A percentile compares a stretch with the other conserved stretches of the same genome.
Conservation (phyloP, 92 coral and sea anemone genomes). For the Palythoa grandis region DNA sequence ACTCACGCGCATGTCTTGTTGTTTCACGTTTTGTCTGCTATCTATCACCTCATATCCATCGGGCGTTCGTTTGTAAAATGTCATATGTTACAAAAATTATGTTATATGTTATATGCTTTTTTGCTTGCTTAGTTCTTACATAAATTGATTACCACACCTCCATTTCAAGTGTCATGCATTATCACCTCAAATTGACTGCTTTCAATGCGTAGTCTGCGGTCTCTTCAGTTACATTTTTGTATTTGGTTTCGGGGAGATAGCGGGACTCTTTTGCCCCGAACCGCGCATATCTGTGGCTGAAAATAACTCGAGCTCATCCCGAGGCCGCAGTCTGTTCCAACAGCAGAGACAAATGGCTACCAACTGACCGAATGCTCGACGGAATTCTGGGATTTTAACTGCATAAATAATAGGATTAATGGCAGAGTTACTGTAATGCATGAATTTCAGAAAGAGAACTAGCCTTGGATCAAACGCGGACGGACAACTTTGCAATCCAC, state of each 20-base stretch:
- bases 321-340: conserved; percentile 47
- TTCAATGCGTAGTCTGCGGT: neutral
- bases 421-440: conserved; percentile 89
- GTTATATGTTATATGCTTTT: too few species aligned
- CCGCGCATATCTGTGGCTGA: conserved; percentile 76
- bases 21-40: too few species aligned
- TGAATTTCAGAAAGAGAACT: conserved; percentile 70
- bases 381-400: conserved; percentile 92
- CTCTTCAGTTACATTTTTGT: neutral
- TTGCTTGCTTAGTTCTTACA: too few species aligned
- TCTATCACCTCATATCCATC: too few species aligned
- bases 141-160: too few species aligned
- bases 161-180: too few species aligned
- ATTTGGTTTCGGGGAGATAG: neutral
- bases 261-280: conserved; percentile 27
- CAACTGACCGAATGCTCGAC: conserved; percentile 83
- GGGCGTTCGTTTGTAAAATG: too few species aligned
- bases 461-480: conserved; percentile 46
- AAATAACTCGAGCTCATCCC: conserved; percentile 60
- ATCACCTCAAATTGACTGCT: too few species aligned
- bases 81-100: too few species aligned
- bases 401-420: conserved; percentile 88
- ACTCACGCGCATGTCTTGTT: too few species aligned
- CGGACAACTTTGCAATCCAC: conserved; percentile 45
- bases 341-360: conserved; percentile 74